Evolutionary conservation across 2,888 invertebrate species (phyloP).

Genomic region (Eulithis testata): DNA sequence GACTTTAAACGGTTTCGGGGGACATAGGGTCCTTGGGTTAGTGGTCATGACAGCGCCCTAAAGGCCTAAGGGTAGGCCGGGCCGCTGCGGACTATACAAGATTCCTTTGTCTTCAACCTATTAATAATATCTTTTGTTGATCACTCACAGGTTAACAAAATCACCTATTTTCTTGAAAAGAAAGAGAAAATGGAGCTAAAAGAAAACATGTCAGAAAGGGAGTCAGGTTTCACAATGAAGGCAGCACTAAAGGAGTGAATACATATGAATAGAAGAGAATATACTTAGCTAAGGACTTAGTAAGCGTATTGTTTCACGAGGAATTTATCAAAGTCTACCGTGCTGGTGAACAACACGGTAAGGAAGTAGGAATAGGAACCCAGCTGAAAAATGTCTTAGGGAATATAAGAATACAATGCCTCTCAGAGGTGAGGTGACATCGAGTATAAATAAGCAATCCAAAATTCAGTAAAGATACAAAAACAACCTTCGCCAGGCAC

Average conservation of each 20-base stretch:
- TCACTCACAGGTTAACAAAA: conserved; percentile 24
- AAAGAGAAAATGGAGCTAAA: conserved; percentile 5
- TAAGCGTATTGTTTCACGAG: too few relatives aligned
- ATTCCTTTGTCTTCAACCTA: conserved; percentile 54
- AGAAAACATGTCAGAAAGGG: not conserved
- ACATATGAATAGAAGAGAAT: not conserved
- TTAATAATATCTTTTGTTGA: conserved; percentile 44
- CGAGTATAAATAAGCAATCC: conserved; percentile 15
- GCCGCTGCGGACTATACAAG: conserved; percentile 51
- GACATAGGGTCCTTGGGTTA: conserved; percentile 42
- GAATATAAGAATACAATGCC: not conserved
- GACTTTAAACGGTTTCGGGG: conserved; percentile 24
- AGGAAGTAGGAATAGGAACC: too few relatives aligned
- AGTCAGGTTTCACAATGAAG: not conserved
- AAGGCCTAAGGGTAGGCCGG: conserved; percentile 48
- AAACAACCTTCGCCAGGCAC: conserved; percentile 51
- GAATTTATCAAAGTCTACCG: too few relatives aligned
- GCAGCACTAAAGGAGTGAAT: not conserved
- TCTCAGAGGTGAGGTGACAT: not conserved
- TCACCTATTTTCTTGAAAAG: conserved; percentile 37
- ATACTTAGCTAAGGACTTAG: too few relatives aligned
- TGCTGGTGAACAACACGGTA: too few relatives aligned
- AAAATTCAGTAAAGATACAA: conserved; percentile 39
- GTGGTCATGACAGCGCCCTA: conserved; percentile 45
- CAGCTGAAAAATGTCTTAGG: too few relatives aligned